Conservation (phyloP, 2,797 vertebrate genomes). For the Anguilla anguilla region DNA sequence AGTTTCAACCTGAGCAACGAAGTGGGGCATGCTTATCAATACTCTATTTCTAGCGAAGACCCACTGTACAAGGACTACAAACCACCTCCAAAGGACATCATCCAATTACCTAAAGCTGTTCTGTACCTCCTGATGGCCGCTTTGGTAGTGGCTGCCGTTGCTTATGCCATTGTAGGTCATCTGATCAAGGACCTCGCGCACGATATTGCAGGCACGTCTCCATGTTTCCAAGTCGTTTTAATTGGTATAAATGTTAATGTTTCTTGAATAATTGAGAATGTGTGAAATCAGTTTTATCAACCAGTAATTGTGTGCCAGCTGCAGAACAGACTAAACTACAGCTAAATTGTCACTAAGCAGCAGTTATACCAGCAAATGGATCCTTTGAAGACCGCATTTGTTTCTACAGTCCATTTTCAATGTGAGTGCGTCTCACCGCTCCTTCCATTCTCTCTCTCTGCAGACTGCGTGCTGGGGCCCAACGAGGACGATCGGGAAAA, state of each 20-base stretch:
- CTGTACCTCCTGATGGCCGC: conserved; percentile 78
- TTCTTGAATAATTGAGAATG: not conserved
- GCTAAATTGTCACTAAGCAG: not conserved
- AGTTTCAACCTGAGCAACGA: conserved; percentile 62
- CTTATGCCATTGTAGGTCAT: conserved; percentile 83
- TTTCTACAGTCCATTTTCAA: not conserved
- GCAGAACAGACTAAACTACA: not conserved
- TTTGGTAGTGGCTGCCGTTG: conserved; percentile 76
- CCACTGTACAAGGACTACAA: conserved; percentile 77
- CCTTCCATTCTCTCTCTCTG: not conserved
- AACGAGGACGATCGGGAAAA: conserved; percentile 62
- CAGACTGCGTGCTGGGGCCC: conserved; percentile 72
- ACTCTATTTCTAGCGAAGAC: conserved; percentile 57
- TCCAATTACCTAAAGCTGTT: conserved; percentile 74
- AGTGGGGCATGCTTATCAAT: conserved; percentile 55
- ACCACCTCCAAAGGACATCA: conserved; percentile 74
- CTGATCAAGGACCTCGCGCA: conserved; percentile 83
- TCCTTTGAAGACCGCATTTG: not conserved
- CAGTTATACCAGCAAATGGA: not conserved
- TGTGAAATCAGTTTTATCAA: not conserved
- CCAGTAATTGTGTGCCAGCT: not conserved
- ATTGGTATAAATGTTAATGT: not conserved
- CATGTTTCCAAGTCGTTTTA: not conserved
- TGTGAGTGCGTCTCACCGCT: not conserved
- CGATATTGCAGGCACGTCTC: conserved; percentile 75